Base-by-base conservation (phyloP, 2,113 vertebrate genomes). In the Prochilodus magdalenae region DNA sequence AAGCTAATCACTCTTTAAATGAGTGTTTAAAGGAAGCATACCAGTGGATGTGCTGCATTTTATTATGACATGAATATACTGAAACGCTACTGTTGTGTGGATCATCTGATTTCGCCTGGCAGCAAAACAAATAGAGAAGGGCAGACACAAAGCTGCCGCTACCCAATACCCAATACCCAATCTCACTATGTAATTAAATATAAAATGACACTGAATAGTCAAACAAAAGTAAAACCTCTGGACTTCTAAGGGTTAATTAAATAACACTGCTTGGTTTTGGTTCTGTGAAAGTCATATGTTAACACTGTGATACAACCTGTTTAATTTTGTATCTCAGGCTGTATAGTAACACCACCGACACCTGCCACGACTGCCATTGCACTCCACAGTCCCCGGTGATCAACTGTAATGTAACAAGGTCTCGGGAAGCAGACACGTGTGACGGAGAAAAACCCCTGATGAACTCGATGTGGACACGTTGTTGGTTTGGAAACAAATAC, bases 401-500 rank as follows among this genome's bases (percentile, higher is more conserved):
- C 14, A 55, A 22, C 10, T 69, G 49, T 72, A 40, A 27, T 11
- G 7, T 14, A 55, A 55, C 26, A 15, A 8, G 60, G 24, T 63
- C 65, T 27, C 5, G 4, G 16, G 55, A 33, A 36, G 5, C 40
- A 3, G 69, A n/a, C 26, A 11, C 51, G 26, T 30, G 44, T 20
- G 15, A 5, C 15, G 24, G 33, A 51, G 36, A 22, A 30, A 36
- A 40, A 20, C 51, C 26, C 51, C n/a, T 27, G 24, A 63, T 57
- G 24, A 77, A 73, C 69, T 71, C 13, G 26, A 51, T 36, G 40
- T 12, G 33, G 1, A n/a, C 27, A 26, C 33, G 51, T 44, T 74
- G 65, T 33, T 36, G 5, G 26, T 30, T n/a, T 13, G 69, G 71
- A 79, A 79, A 80, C 40, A 26, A 14, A 78, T 69, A 79, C 76